A percentile compares a stretch with the other conserved stretches of the same genome.
These are phyloP conservation scores for Anastrepha obliqua DNA, from an alignment of 1,140 invertebrate genomes.

Conservation along the genomic window DNA sequence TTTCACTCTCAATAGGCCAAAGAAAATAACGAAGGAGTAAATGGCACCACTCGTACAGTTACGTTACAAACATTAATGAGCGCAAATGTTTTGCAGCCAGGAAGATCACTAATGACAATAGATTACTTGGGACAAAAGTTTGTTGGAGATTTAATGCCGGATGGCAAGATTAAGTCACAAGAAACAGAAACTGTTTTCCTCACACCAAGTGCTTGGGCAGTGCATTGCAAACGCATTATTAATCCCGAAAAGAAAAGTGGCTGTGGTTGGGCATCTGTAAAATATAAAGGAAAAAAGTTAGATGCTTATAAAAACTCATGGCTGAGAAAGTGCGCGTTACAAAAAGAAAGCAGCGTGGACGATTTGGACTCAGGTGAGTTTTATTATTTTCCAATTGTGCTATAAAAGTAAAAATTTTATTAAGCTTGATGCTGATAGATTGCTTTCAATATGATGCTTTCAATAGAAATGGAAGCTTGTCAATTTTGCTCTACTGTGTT, in stretches of 20 bases:
- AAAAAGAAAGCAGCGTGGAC: constrained; percentile 75
- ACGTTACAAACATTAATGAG: constrained; percentile 89
- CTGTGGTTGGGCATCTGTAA: constrained; percentile 91
- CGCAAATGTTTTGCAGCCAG: constrained; percentile 87
- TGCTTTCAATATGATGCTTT: no score
- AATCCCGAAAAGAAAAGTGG: constrained; percentile 94
- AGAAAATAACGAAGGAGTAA: constrained; percentile 72
- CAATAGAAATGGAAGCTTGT: no score
- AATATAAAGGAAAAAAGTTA: constrained; percentile 89
- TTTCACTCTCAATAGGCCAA: constrained; percentile 62
- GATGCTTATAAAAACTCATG: constrained; percentile 91
- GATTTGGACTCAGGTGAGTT: constrained; percentile 69
- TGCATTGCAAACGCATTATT: constrained; percentile 91
- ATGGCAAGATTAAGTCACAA: constrained; percentile 92
- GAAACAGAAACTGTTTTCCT: constrained; percentile 91
- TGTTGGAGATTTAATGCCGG: constrained; percentile 87
- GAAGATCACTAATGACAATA: constrained; percentile 87
- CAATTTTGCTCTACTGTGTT: no score
- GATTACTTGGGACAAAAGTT: constrained; percentile 95
- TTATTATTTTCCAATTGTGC: background rate
- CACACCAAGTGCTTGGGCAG: constrained; percentile 94
- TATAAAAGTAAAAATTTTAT: background rate
- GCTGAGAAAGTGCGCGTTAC: constrained; percentile 81
- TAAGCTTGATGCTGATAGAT: background rate
- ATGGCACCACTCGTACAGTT: constrained; percentile 80